These are phyloP conservation scores for Ageneiosus marmoratus DNA, from an alignment of 2,113 vertebrate species.

Conservation along the genomic window DNA sequence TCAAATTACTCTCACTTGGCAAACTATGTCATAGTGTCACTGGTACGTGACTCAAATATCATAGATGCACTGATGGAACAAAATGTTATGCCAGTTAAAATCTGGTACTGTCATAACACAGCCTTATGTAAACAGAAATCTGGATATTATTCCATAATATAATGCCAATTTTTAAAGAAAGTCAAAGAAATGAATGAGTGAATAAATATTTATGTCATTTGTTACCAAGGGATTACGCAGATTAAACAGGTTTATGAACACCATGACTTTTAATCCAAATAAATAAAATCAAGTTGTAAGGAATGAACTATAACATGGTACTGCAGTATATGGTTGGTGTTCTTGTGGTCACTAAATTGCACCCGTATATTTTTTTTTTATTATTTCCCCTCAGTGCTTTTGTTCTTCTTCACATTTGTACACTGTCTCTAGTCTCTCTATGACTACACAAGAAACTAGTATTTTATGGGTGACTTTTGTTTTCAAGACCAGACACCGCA, in stretches of 20 bases:
- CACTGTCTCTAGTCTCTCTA: neutral
- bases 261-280: neutral
- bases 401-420: neutral
- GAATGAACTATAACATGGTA: neutral
- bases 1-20: neutral
- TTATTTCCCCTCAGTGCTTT: neutral
- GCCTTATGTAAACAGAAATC: neutral
- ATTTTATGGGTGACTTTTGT: neutral
- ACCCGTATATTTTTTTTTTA: neutral
- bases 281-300: neutral
- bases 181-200: neutral
- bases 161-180: neutral
- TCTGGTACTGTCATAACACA: neutral
- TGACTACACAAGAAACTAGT: neutral
- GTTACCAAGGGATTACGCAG: neutral
- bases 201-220: neutral
- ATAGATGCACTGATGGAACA: neutral
- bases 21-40: neutral
- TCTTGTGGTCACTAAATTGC: neutral
- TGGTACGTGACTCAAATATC: neutral
- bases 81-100: neutral
- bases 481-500: neutral
- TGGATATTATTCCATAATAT: neutral
- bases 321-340: neutral
- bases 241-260: neutral